Conservation (phyloP, 1,140 invertebrate genomes). For the Lucilia cuprina region DNA sequence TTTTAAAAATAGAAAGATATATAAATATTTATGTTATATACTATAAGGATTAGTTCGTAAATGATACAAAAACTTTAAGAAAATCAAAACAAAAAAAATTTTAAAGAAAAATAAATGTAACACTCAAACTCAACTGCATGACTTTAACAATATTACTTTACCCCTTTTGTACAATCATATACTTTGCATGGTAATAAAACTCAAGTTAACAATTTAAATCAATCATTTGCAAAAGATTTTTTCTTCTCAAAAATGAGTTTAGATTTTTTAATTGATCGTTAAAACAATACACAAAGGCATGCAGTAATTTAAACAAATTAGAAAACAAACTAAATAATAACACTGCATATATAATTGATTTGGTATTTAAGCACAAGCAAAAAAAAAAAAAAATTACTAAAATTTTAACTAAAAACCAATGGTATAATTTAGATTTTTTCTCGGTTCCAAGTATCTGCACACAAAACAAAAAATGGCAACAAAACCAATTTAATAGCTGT, state of each 20-base stretch:
- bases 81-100: too few species aligned
- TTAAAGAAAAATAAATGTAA: too few species aligned
- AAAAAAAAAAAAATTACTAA: neutral
- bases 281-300: neutral
- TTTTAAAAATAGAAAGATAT: too few species aligned
- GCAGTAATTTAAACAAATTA: conserved; percentile 10
- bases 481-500: conserved; percentile 9
- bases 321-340: conserved; percentile 4
- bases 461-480: neutral
- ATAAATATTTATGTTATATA: too few species aligned
- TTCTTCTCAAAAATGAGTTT: neutral
- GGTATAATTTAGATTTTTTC: neutral
- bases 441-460: neutral
- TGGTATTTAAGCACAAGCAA: neutral
- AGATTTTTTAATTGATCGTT: neutral
- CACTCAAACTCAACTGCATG: too few species aligned
- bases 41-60: too few species aligned
- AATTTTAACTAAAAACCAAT: neutral
- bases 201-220: neutral
- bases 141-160: too few species aligned
- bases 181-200: neutral
- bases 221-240: neutral
- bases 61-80: too few species aligned
- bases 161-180: neutral
- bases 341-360: neutral